Base-by-base conservation (phyloP, 2,888 invertebrate genomes). In the Acanthosepion lycidas region DNA sequence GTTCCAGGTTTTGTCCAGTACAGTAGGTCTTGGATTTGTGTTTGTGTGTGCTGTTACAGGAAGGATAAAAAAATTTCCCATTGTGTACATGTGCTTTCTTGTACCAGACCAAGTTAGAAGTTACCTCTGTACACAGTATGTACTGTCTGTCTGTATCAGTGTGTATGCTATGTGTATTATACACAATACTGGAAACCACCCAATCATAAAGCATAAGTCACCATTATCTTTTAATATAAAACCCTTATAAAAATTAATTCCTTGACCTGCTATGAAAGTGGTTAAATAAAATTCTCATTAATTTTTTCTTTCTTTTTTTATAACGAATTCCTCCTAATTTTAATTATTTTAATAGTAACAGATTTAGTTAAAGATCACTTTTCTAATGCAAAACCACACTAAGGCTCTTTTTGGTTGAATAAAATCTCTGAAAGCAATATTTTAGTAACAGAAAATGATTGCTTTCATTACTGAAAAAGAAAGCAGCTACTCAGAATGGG, bases 1-100 rank as follows among this genome's bases (percentile, higher is more conserved):
- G 78, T 78, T 78, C 78, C 78, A 78, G 78, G 78, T 78, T 78
- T 78, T 78, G 78, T 78, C 78, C 78, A 78, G n/a, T 78, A 78
- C 78, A 78, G 78, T 78, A 78, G 78, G 78, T 78, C 78, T 78
- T 78, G n/a, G 78, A 78, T 78, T 78, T 78, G 78, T 78, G 78
- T 78, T 78, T 78, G 78, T 78, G 78, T 78, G 78, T 78, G 78
- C 78, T 78, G 78, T 78, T 78, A 78, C n/a, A 78, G n/a, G 33
- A 78, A 78, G 78, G 78, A 78, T 78, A n/a, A 9, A n/a, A 78
- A 78, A 78, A 33, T n/a, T 78, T 78, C 78, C 78, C 78, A 78
- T 78, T 33, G 78, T 78, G 78, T 78, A 78, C 78, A 78, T 78
- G 78, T 78, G 78, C 78, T 78, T 78, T 78, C 78, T 78, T 78